Evolutionary conservation across 2,797 vertebrate species (phyloP), one percentile per base, ranked within the genome.

Genomic region (Helostoma temminkii): DNA sequence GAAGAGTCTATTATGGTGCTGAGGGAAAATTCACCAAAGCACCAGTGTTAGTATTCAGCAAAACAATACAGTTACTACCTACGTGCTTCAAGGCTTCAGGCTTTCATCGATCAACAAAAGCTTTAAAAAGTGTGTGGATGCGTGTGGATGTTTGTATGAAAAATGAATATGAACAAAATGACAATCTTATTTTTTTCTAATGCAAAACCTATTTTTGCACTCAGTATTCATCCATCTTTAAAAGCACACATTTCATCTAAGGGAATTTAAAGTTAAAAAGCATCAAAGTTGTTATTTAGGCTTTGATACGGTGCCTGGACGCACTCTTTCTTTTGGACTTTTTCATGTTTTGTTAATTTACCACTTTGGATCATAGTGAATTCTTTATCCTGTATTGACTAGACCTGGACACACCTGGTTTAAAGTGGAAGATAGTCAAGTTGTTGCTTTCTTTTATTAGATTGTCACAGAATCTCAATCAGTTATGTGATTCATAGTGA

Each of bases 131-230:
- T 8, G 45, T 76, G 49, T 71, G 55, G 62, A 21, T 74, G 42
- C 66, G 66, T 68, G n/a, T 6, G 14, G 19, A 75, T 68, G 68
- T 54, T 64, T 58, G 39, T 43, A 50, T 74, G 42, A 8, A 53
- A 46, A 69, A 54, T 60, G 46, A 28, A 64, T 56, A 47, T 64
- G 25, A 83, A 81, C 71, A 87, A 87, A 71, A 83, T 80, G 93
- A 94, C 89, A 92, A 92, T 93, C 90, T 59, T 91, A 73, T 86
- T 87, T 88, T 89, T 85, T 78, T 85, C 39, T 82, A 83, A 71
- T 87, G 80, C 83, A 91, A 92, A 91, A 90, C 86, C 74, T 93
- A 94, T 94, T 93, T 95, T 92, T 93, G 86, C 91, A 93, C 90
- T 89, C 68, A 32, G 66, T 66, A 67, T 76, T 78, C 66, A 77